Conservation (phyloP, 2,888 invertebrate species). For the Microctonus aethiopoides region DNA sequence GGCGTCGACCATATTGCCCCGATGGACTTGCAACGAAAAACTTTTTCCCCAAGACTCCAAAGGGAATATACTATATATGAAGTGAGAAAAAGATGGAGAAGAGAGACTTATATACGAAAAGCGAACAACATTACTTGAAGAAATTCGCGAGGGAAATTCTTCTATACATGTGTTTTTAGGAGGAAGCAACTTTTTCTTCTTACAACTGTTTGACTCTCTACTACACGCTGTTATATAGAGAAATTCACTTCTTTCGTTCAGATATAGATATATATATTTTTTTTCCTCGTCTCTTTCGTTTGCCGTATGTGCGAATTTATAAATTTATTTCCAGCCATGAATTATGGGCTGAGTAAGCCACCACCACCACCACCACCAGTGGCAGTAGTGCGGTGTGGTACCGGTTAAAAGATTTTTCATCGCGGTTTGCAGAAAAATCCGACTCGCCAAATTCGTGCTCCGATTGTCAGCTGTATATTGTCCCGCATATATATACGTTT, state of each 20-base stretch:
- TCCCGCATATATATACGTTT: background rate
- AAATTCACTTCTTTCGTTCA: background rate
- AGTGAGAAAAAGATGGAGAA: background rate
- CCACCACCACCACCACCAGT: constrained; percentile 6
- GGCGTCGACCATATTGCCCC: background rate
- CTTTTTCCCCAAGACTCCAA: background rate
- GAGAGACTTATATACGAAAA: background rate
- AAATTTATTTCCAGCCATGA: constrained; percentile 32
- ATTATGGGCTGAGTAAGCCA: constrained; percentile 24
- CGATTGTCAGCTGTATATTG: background rate
- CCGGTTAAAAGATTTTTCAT: constrained; percentile 28
- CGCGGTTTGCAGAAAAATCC: constrained; percentile 14
- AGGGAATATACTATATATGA: background rate
- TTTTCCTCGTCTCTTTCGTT: background rate
- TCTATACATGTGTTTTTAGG: background rate
- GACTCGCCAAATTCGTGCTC: constrained; percentile 11
- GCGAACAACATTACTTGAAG: background rate
- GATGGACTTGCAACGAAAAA: background rate
- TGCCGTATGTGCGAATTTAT: constrained; percentile 18
- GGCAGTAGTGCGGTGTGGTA: background rate
- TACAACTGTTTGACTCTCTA: background rate
- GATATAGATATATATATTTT: background rate
- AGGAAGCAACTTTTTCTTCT: background rate
- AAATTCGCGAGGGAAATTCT: background rate
- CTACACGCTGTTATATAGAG: background rate